These are phyloP conservation scores for Morbakka virulenta DNA, from an alignment of 30 jellyfish, hydroid and myxozoan species.

Conservation along the genomic window DNA sequence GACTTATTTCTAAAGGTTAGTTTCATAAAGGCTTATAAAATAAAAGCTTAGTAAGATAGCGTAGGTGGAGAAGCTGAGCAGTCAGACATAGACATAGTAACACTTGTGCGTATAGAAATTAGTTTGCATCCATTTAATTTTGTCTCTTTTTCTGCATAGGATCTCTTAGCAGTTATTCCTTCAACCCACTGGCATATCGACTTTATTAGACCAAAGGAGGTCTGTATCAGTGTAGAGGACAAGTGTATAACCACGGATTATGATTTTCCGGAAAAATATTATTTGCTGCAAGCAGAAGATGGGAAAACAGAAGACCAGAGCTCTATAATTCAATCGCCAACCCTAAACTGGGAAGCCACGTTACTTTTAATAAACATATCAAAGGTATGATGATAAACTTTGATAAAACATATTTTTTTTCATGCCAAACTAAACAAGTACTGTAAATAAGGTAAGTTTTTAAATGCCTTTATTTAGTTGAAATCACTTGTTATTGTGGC, in stretches of 20 bases:
- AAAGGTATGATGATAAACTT: neutral
- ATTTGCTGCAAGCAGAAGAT: constrained; percentile 6
- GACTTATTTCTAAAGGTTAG: no score
- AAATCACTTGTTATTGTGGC: no score
- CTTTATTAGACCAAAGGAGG: constrained; percentile 57
- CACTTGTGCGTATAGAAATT: no score
- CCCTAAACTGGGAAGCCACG: neutral
- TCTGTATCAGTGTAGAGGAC: constrained; percentile 23
- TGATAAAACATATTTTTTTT: no score
- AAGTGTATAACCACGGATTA: constrained; percentile 16
- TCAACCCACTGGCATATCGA: constrained; percentile 46
- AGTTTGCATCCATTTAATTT: no score
- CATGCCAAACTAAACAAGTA: no score
- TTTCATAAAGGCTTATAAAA: no score
- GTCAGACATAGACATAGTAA: no score
- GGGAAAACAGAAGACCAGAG: neutral
- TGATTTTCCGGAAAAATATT: constrained; percentile 19
- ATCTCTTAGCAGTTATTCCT: constrained; percentile 59
- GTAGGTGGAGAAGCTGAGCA: no score
- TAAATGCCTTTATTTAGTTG: no score
- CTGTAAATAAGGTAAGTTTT: no score
- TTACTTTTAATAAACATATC: neutral
- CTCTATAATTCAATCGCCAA: neutral
- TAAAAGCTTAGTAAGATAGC: no score
- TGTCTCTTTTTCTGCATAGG: constrained; percentile 46